phyloP scores from a whole-genome alignment of 2,888 invertebrate species.

The Phaedon cochleariae region DNA sequence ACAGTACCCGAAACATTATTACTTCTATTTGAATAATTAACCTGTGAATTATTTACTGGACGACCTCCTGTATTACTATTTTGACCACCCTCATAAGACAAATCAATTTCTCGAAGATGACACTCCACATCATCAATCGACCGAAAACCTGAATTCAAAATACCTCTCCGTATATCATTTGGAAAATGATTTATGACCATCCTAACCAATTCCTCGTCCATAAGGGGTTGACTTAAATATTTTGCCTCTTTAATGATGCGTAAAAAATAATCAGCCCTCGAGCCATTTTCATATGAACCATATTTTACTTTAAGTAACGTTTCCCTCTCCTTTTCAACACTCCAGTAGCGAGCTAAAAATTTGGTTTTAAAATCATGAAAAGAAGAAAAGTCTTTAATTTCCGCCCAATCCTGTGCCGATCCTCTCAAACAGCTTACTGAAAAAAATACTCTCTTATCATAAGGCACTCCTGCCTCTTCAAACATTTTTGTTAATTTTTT shows the following conservation, averaged over 20 bases:
- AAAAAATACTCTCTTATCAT: neutral
- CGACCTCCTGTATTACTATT: no score
- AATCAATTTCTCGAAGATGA: no score
- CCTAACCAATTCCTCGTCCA: neutral
- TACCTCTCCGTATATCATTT: slow-evolving; percentile 11
- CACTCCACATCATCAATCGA: no score
- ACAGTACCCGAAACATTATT: no score
- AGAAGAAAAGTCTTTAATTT: neutral
- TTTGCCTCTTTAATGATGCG: no score
- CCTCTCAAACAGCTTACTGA: neutral
- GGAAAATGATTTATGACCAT: neutral
- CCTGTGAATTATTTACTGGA: no score
- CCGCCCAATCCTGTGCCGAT: slow-evolving; percentile 1
- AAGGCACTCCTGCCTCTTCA: no score
- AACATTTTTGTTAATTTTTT: no score
- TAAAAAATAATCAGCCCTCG: neutral
- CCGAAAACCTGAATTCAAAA: neutral
- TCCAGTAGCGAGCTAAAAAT: neutral
- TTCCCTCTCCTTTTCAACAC: neutral
- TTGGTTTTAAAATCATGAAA: neutral
- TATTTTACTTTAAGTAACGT: neutral
- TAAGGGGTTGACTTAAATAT: no score
- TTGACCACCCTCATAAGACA: no score
- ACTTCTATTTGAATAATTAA: no score
- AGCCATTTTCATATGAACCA: neutral